Conservation (phyloP, 1,140 invertebrate species). For the Yoshiicerus persimilis region DNA sequence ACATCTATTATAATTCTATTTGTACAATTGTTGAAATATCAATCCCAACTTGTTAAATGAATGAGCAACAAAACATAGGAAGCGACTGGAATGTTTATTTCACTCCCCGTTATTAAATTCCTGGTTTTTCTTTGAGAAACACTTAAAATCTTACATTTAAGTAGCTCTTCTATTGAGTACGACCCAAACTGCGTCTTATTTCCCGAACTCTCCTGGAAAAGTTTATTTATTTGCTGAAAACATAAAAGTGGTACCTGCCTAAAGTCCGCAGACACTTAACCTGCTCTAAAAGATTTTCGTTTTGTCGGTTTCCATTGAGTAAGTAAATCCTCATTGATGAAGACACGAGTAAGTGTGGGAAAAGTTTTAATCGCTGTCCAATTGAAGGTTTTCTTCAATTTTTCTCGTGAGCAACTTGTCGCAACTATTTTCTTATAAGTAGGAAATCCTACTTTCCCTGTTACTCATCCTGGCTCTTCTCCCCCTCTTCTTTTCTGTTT, state of each 20-base stretch:
- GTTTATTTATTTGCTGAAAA: background rate
- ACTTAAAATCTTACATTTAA: no score
- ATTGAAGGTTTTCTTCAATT: background rate
- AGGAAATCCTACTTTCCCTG: background rate
- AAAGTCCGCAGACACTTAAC: background rate
- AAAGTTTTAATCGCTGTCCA: constrained; percentile 3
- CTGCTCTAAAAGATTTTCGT: background rate
- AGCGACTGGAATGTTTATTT: no score
- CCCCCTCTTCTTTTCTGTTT: background rate
- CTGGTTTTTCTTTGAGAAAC: no score
- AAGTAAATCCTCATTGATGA: background rate
- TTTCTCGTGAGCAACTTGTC: background rate
- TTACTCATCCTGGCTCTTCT: no score
- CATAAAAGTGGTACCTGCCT: background rate
- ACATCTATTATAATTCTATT: background rate
- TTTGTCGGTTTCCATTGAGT: background rate
- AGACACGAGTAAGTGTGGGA: background rate
- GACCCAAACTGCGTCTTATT: no score
- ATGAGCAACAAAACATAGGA: no score
- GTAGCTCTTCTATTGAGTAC: no score
- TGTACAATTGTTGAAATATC: background rate
- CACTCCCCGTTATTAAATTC: no score
- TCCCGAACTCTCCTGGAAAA: no score
- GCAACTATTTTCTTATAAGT: background rate
- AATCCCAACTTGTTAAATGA: background rate